Evolutionary conservation across 2,797 vertebrate species (phyloP).

Genomic region (Arctocebus calabarensis): DNA sequence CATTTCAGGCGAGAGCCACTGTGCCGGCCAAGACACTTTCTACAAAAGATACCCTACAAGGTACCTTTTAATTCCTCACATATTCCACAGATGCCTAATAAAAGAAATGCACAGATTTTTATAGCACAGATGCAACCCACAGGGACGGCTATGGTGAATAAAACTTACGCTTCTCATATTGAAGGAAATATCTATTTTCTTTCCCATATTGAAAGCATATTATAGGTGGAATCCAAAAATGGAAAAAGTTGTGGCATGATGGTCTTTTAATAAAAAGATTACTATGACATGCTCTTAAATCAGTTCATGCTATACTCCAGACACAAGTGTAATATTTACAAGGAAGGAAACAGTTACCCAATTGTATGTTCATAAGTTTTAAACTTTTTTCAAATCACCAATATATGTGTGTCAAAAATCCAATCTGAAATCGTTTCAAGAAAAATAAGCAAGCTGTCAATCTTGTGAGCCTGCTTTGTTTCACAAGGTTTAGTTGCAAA

Average conservation of each 20-base stretch:
- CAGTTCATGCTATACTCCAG: not conserved
- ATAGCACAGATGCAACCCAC: not conserved
- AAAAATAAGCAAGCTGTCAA: conserved; percentile 68
- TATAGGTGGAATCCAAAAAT: not conserved
- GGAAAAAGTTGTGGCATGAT: not conserved
- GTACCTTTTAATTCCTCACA: not conserved
- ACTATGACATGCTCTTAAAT: not conserved
- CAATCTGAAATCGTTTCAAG: conserved; percentile 58
- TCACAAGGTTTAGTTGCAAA: conserved; percentile 62
- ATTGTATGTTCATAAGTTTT: conserved; percentile 29
- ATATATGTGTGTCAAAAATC: conserved; percentile 53
- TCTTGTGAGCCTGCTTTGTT: conserved; percentile 63
- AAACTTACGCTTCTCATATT: not conserved
- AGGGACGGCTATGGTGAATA: not conserved
- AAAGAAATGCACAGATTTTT: not conserved
- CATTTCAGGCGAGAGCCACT: too few species aligned
- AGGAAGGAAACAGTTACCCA: conserved; percentile 39
- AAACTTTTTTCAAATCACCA: conserved; percentile 26
- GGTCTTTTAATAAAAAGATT: conserved; percentile 25
- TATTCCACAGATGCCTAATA: not conserved
- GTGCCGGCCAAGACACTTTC: not conserved
- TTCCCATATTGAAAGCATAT: conserved; percentile 3
- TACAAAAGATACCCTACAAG: not conserved
- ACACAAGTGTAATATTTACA: not conserved
- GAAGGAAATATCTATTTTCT: not conserved